Evolutionary conservation across 2,113 vertebrate genomes (phyloP).

Genomic region (Brachyhypopomus gauderio): DNA sequence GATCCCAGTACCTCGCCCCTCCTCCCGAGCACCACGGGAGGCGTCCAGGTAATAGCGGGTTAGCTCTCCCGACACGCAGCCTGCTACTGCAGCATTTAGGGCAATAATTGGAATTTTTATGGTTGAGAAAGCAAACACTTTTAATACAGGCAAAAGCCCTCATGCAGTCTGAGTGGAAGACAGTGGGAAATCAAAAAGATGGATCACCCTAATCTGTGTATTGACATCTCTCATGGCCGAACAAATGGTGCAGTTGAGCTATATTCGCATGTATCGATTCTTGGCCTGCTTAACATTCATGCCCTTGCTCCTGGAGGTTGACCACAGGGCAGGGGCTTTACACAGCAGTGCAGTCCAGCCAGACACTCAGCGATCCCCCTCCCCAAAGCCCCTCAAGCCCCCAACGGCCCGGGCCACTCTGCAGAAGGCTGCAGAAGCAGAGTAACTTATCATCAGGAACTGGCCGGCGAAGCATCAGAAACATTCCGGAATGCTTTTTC

Average conservation of each 20-base stretch:
- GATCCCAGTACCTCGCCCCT: not conserved
- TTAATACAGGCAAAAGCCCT: conserved; percentile 87
- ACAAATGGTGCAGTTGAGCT: conserved; percentile 98
- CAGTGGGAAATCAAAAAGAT: conserved; percentile 95
- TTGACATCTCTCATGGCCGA: conserved; percentile 96
- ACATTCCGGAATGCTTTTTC: conserved; percentile 5
- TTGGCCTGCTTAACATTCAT: conserved; percentile 91
- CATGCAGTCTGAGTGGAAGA: conserved; percentile 80
- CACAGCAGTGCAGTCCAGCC: conserved; percentile 74
- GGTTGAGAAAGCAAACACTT: conserved; percentile 87
- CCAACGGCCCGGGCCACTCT: conserved; percentile 58
- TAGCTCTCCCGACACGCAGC: conserved; percentile 71
- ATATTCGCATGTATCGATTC: conserved; percentile 95
- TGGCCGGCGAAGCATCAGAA: conserved; percentile 57
- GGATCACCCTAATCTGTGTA: conserved; percentile 96
- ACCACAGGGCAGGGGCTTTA: conserved; percentile 83
- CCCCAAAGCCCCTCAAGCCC: not conserved
- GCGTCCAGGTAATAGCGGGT: conserved; percentile 1
- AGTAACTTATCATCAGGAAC: conserved; percentile 74
- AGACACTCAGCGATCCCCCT: conserved; percentile 69
- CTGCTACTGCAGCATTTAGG: conserved; percentile 80
- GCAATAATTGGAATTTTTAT: conserved; percentile 93
- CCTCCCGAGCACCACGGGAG: not conserved
- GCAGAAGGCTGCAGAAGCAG: conserved; percentile 56
- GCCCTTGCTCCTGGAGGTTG: conserved; percentile 82